Evolutionary conservation across 2,888 invertebrate genomes (phyloP).

Genomic region (Eilema depressum): DNA sequence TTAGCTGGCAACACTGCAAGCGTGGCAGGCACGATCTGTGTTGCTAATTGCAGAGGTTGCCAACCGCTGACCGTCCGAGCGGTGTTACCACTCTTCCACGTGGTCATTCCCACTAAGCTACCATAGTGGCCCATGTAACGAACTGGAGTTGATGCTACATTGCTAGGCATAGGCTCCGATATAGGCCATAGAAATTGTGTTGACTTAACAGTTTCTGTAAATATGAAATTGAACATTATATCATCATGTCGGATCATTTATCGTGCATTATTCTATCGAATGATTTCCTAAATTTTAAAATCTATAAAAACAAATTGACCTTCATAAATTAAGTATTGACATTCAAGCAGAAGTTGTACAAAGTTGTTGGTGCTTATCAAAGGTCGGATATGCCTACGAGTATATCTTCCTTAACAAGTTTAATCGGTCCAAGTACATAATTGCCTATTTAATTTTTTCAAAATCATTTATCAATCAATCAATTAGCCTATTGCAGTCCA

Average conservation of each 20-base stretch:
- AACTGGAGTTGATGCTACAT: conserved; percentile 86
- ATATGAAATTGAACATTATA: background rate
- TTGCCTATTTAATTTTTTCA: no score
- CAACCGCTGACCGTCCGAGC: conserved; percentile 90
- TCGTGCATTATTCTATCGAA: background rate
- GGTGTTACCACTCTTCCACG: conserved; percentile 86
- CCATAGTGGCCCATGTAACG: conserved; percentile 91
- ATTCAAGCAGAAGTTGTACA: background rate
- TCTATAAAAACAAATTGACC: background rate
- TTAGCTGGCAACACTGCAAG: conserved; percentile 92
- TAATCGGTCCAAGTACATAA: no score
- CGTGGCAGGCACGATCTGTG: conserved; percentile 96
- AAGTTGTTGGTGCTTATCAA: background rate
- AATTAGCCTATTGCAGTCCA: no score
- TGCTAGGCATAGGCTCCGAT: conserved; percentile 88
- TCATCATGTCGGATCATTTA: background rate
- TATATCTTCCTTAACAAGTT: no score
- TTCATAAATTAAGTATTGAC: background rate
- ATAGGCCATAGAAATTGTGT: conserved; percentile 90
- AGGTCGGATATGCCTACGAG: no score
- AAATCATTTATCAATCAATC: no score
- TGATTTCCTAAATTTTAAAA: background rate
- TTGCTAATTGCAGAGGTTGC: conserved; percentile 93
- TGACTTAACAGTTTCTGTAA: conserved; percentile 90
- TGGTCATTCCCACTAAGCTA: conserved; percentile 90